phyloP scores from a whole-genome alignment of 1,140 invertebrate genomes.

The Halesus radiatus region DNA sequence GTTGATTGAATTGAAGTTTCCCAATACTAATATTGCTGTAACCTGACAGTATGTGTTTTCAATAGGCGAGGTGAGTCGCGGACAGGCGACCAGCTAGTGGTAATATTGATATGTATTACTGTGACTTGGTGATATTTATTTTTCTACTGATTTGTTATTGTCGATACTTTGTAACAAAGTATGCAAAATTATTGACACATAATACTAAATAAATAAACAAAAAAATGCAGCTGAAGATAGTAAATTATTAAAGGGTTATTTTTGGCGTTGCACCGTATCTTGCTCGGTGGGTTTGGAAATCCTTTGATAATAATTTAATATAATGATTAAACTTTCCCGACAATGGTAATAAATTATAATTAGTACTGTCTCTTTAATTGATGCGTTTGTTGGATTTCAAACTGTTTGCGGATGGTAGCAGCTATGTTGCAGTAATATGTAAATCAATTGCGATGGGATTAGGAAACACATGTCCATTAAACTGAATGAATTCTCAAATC shows the following conservation, averaged over 20 bases:
- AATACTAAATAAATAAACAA: too few species aligned
- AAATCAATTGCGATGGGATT: too few species aligned
- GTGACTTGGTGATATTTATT: conserved; percentile 42
- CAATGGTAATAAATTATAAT: neutral
- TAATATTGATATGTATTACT: conserved; percentile 39
- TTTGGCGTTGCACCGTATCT: neutral
- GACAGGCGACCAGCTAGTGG: neutral
- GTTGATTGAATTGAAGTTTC: conserved; percentile 5
- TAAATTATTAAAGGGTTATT: neutral
- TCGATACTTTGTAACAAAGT: conserved; percentile 11
- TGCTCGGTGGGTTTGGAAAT: conserved; percentile 27
- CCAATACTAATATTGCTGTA: neutral
- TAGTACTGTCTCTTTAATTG: neutral
- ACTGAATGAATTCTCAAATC: too few species aligned
- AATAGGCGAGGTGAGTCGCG: neutral
- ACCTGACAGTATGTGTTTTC: neutral
- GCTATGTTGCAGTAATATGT: too few species aligned
- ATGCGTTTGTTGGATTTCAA: too few species aligned
- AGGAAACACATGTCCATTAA: too few species aligned
- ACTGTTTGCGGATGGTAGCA: too few species aligned
- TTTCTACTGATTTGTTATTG: conserved; percentile 23
- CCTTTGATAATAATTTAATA: neutral
- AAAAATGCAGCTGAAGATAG: neutral
- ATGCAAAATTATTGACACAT: conserved; percentile 21
- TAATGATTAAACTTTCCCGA: neutral